A percentile compares a stretch with the other conserved stretches of the same genome.
These are phyloP conservation scores for Syrphus vitripennis DNA, from an alignment of 2,888 invertebrate genomes.

Conservation along the genomic window DNA sequence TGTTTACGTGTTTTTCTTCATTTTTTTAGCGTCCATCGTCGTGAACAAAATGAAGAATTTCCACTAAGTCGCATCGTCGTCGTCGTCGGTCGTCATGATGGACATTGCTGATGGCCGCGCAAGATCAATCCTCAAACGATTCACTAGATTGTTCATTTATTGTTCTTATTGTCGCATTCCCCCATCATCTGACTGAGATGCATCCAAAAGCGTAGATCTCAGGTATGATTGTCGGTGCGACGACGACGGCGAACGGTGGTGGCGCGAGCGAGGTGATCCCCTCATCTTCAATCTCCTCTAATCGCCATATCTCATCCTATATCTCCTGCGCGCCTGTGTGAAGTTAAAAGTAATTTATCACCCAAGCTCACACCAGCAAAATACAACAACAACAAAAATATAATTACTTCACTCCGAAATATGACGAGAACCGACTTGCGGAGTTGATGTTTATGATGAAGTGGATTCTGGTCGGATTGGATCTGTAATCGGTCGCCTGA, in stretches of 20 bases:
- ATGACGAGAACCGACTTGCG: conserved; percentile 54
- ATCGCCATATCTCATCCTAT: no score
- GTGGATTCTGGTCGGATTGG: conserved; percentile 25
- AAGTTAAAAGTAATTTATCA: conserved; percentile 67
- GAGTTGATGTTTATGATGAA: conserved; percentile 44
- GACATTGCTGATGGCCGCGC: conserved; percentile 49
- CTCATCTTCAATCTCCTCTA: conserved; percentile 28
- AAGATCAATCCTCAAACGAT: conserved; percentile 61
- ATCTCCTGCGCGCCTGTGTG: conserved; percentile 57
- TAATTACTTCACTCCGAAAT: conserved; percentile 62
- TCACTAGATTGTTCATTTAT: conserved; percentile 49
- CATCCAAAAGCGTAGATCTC: conserved; percentile 16
- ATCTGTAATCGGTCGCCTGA: neutral
- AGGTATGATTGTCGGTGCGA: conserved; percentile 52
- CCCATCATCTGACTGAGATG: neutral
- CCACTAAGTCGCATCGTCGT: no score
- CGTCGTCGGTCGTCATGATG: conserved; percentile 37
- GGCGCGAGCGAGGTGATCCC: no score
- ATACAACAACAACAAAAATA: conserved; percentile 23
- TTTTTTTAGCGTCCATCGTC: neutral
- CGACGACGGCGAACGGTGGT: no score
- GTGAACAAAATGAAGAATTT: conserved; percentile 65
- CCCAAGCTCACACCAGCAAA: conserved; percentile 46
- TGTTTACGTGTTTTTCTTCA: neutral
- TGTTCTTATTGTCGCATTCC: conserved; percentile 60